Evolutionary conservation across 2,797 vertebrate genomes (phyloP).

Genomic region (Valencia hispanica): DNA sequence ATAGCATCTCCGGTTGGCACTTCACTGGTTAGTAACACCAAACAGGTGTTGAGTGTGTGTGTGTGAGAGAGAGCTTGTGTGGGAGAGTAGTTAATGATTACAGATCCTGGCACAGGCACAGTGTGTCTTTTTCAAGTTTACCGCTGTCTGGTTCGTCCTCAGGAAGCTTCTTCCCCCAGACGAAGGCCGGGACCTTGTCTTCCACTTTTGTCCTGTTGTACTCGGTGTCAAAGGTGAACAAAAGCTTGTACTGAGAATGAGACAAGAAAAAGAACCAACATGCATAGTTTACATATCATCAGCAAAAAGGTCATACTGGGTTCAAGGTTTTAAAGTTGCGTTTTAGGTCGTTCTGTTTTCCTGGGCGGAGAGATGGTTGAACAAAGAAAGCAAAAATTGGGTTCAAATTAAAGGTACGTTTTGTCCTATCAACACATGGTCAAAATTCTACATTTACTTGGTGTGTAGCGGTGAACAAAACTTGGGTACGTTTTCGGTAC

Average conservation of each 20-base stretch:
- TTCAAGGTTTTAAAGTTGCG: too few relatives aligned
- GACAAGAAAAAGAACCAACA: not conserved
- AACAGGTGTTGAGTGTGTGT: conserved; percentile 1
- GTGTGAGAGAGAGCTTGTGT: conserved; percentile 1
- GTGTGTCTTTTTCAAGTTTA: conserved; percentile 14
- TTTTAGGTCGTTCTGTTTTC: not conserved
- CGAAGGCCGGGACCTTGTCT: conserved; percentile 72
- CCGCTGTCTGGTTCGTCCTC: conserved; percentile 62
- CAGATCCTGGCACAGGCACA: not conserved
- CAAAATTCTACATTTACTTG: not conserved
- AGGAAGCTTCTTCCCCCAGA: conserved; percentile 87
- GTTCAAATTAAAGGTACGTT: not conserved
- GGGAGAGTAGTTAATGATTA: not conserved
- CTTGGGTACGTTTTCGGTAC: too few relatives aligned
- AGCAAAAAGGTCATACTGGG: too few relatives aligned
- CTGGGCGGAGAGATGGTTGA: not conserved
- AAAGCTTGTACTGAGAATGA: conserved; percentile 77
- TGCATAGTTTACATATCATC: not conserved
- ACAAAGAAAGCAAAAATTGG: not conserved
- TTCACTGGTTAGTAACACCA: not conserved
- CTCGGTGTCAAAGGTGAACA: conserved; percentile 86
- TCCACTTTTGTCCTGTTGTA: conserved; percentile 46
- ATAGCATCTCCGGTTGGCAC: not conserved
- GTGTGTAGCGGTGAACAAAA: too few relatives aligned
- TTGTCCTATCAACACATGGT: not conserved